A percentile compares a stretch with the other conserved stretches of the same genome.
Evolutionary conservation across 2,797 vertebrate species (phyloP).

Genomic region (Sphaeramia orbicularis): DNA sequence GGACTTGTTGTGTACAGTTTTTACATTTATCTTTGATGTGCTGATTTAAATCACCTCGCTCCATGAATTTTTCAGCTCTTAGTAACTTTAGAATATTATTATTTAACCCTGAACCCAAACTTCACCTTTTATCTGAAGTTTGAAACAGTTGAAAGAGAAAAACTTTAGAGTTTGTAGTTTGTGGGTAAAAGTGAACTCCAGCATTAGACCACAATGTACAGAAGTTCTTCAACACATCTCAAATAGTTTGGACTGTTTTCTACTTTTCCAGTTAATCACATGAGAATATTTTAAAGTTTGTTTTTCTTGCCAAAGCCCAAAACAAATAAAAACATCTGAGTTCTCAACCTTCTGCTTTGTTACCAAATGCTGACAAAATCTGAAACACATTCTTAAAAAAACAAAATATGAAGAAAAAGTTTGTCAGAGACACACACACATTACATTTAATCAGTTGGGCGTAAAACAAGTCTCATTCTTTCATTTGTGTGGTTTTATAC

Average conservation of each 20-base stretch:
- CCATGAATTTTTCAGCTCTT: constrained; percentile 12
- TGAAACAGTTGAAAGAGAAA: constrained; percentile 3
- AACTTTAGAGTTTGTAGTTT: constrained; percentile 16
- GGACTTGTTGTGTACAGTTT: background rate
- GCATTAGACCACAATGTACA: background rate
- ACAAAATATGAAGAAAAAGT: too few relatives aligned
- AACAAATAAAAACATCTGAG: too few relatives aligned
- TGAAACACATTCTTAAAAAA: background rate
- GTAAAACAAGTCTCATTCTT: constrained; percentile 1
- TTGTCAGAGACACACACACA: too few relatives aligned
- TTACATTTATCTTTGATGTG: constrained; percentile 43
- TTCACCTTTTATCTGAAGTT: constrained; percentile 8
- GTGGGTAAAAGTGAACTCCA: background rate
- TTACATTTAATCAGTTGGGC: too few relatives aligned
- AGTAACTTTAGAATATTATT: background rate
- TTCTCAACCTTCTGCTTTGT: too few relatives aligned
- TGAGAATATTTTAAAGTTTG: too few relatives aligned
- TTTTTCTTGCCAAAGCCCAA: too few relatives aligned
- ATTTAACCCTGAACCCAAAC: constrained; percentile 20
- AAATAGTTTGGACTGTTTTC: background rate
- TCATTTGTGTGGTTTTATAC: background rate
- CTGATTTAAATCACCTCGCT: constrained; percentile 25
- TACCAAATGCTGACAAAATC: too few relatives aligned
- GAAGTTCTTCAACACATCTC: background rate
- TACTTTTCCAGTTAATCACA: too few relatives aligned